Evolutionary conservation across 2,797 vertebrate genomes (phyloP), one percentile per base, ranked within the genome.

Genomic region (Hyperoplus immaculatus): DNA sequence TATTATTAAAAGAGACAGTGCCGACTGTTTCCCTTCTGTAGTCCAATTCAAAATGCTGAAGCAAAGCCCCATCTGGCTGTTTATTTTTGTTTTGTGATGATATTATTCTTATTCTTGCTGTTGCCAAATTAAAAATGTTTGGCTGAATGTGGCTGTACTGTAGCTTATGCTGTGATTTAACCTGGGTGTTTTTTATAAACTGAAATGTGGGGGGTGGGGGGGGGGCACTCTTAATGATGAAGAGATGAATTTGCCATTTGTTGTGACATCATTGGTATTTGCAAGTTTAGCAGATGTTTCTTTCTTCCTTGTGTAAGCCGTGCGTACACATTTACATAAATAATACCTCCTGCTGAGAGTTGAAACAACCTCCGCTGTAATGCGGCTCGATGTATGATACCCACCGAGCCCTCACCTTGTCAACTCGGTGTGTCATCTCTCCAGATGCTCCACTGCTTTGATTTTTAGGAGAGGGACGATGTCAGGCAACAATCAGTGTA

Each of bases 141-240:
- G 87, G 82, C 81, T 89, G 82, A 91, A 90, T 88, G 85, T 90
- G 87, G 66, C 80, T 86, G 83, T 88, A 69, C 46, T 85, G 69
- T 88, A 84, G 72, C 46, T 72, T 80, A 77, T 85, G 70, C 83
- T 84, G 80, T 83, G 75, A 84, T 67, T 75, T 67, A 69, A 82
- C 59, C 75, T 72, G 29, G 29, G 29, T 29, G 75, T 88, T 74
- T 83, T 80, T 87, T 67, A 78, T 82, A 84, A 75, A 41, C 43
- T 84, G 58, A 87, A 54, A n/a, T 46, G 60, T 9, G 5, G 46
- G 56, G 18, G n/a, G 14, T 21, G 55, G 36, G 12, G 14, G 12
- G 14, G 8, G 70, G 54, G 67, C 70, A 58, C 29, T 78, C 53
- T 72, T 55, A 68, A 65, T 29, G 59, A 72, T 45, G 64, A 36